A percentile compares a stretch with the other conserved stretches of the same genome.
phyloP scores from a whole-genome alignment of 1,140 invertebrate species.

The Oedothorax gibbosus region DNA sequence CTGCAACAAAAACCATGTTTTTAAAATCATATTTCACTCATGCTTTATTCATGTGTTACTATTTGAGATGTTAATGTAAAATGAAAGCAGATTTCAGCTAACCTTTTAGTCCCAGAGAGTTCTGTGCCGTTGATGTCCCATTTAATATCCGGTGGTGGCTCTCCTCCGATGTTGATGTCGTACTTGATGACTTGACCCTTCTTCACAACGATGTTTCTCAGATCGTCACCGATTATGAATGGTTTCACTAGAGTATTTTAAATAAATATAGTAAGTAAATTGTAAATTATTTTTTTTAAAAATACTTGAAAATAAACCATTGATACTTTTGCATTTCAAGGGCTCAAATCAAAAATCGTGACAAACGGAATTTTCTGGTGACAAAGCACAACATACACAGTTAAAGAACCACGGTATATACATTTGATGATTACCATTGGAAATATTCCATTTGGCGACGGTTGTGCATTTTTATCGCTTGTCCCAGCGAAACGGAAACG shows the following conservation, averaged over 20 bases:
- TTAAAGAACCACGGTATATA: too few species aligned
- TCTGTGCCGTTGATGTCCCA: slow-evolving; percentile 84
- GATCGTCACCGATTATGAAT: slow-evolving; percentile 87
- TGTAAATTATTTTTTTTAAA: too few species aligned
- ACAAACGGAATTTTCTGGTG: too few species aligned
- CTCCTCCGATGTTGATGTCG: slow-evolving; percentile 94
- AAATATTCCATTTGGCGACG: too few species aligned
- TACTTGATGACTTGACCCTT: slow-evolving; percentile 93
- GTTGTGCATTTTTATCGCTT: too few species aligned
- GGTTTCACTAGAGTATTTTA: slow-evolving; percentile 79
- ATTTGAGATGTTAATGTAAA: neutral
- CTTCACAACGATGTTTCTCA: slow-evolving; percentile 89
- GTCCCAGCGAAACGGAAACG: too few species aligned
- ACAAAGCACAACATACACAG: too few species aligned
- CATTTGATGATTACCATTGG: too few species aligned
- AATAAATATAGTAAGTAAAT: too few species aligned
- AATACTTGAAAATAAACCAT: too few species aligned
- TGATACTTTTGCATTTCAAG: too few species aligned
- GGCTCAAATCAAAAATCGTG: too few species aligned
- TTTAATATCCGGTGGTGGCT: slow-evolving; percentile 90
- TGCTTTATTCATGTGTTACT: neutral
- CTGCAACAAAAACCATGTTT: slow-evolving; percentile 53
- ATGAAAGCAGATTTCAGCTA: neutral
- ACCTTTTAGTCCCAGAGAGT: slow-evolving; percentile 72
- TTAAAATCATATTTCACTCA: neutral